Conservation (phyloP, 2,797 vertebrate species). For the Danio choprae region DNA sequence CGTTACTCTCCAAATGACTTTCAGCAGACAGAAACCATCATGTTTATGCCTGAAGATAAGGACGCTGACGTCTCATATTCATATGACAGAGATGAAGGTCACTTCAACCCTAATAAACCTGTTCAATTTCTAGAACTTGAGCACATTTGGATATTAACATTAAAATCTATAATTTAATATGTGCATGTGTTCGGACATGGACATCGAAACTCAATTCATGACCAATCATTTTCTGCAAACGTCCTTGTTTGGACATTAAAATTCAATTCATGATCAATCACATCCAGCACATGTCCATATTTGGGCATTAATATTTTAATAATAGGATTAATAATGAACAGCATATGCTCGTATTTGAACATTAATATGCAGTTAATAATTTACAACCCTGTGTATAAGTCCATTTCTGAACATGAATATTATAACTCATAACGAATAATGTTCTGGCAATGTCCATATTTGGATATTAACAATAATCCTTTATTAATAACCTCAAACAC, state of each 20-base stretch:
- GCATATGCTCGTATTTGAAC: not conserved
- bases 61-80: not conserved
- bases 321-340: not conserved
- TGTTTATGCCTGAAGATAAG: not conserved
- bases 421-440: not conserved
- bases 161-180: not conserved
- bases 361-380: not conserved
- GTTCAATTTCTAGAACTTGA: not conserved
- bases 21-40: constrained; percentile 1
- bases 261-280: not conserved
- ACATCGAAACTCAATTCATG: too few relatives aligned
- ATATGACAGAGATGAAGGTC: constrained; percentile 32
- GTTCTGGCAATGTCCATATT: not conserved
- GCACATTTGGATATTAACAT: not conserved
- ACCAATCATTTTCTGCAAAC: not conserved
- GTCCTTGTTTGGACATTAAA: not conserved
- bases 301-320: not conserved
- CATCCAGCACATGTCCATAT: not conserved
- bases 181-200: not conserved
- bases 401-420: not conserved
- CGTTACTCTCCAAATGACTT: not conserved
- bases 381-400: not conserved
- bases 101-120: constrained; percentile 28
- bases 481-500: not conserved
- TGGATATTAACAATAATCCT: not conserved